Percentiles rank a stretch among this genome's conserved stretches.
Evolutionary conservation across 1,140 invertebrate genomes (phyloP).

Genomic region (Nebria ingens): DNA sequence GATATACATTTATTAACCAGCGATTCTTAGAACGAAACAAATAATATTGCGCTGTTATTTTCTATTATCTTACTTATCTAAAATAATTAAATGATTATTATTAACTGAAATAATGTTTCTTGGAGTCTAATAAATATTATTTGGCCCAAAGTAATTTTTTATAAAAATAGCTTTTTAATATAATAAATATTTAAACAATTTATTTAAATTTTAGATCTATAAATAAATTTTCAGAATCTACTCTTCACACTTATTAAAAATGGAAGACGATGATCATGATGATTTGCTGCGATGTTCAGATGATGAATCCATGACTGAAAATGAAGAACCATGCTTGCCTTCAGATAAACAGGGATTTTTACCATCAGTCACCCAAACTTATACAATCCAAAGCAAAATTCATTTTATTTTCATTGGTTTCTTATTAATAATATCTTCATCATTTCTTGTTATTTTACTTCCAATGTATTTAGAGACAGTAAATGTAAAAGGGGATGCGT

Average conservation of each 20-base stretch:
- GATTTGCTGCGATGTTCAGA: constrained; percentile 19
- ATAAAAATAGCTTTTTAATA: background rate
- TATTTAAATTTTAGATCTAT: no score
- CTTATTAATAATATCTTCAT: constrained; percentile 23
- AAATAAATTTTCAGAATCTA: no score
- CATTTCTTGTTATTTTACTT: constrained; percentile 23
- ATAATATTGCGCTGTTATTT: no score
- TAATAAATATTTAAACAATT: background rate
- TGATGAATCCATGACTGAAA: constrained; percentile 20
- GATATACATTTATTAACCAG: no score
- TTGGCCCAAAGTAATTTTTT: no score
- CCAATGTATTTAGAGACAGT: constrained; percentile 27
- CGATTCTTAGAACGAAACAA: no score
- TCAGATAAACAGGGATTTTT: constrained; percentile 17
- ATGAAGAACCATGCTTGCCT: constrained; percentile 18
- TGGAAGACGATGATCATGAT: constrained; percentile 20
- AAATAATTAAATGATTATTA: no score
- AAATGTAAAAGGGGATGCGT: constrained; percentile 24
- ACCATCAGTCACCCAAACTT: constrained; percentile 1
- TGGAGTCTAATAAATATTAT: no score
- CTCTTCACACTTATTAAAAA: constrained; percentile 9
- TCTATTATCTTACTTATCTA: no score
- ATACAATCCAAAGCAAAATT: constrained; percentile 22
- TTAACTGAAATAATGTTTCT: no score
- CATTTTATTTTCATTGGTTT: constrained; percentile 24